phyloP scores from a whole-genome alignment of 2,888 invertebrate genomes.

The Drosophila basisetae region DNA sequence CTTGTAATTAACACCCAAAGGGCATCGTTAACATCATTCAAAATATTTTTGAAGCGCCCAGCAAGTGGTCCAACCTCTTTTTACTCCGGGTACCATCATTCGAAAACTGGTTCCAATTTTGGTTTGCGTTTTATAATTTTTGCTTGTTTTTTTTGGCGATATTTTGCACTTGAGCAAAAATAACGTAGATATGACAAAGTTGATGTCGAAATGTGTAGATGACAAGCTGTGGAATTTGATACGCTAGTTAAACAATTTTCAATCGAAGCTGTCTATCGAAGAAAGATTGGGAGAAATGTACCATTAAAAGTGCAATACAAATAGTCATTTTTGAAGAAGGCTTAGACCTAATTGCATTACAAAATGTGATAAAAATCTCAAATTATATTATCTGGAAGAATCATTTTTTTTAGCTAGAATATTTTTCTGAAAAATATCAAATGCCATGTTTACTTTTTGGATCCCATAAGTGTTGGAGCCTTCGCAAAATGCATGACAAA shows the following conservation, averaged over 20 bases:
- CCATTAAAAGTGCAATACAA: background rate
- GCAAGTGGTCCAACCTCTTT: conserved; percentile 47
- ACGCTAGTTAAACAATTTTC: conserved; percentile 14
- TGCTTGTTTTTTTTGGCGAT: conserved; percentile 1
- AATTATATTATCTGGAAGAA: background rate
- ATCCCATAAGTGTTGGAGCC: background rate
- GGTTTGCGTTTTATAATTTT: conserved; percentile 5
- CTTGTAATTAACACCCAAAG: conserved; percentile 80
- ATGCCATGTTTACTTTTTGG: background rate
- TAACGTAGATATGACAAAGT: conserved; percentile 42
- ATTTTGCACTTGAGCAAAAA: conserved; percentile 46
- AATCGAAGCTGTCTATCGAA: background rate
- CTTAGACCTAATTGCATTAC: background rate
- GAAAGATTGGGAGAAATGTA: background rate
- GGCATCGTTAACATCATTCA: conserved; percentile 81
- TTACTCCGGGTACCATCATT: conserved; percentile 43
- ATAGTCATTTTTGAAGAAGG: background rate
- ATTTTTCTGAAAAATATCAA: background rate
- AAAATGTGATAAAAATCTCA: background rate
- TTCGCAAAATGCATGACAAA: conserved; percentile 10
- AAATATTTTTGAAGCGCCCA: conserved; percentile 51
- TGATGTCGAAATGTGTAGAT: conserved; percentile 6
- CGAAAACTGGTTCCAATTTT: conserved; percentile 46
- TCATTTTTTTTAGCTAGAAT: background rate
- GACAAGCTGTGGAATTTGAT: conserved; percentile 16